A percentile compares a stretch with the other conserved stretches of the same genome.
Conservation (phyloP, 2,113 vertebrate species). For the Ranitomeya variabilis region DNA sequence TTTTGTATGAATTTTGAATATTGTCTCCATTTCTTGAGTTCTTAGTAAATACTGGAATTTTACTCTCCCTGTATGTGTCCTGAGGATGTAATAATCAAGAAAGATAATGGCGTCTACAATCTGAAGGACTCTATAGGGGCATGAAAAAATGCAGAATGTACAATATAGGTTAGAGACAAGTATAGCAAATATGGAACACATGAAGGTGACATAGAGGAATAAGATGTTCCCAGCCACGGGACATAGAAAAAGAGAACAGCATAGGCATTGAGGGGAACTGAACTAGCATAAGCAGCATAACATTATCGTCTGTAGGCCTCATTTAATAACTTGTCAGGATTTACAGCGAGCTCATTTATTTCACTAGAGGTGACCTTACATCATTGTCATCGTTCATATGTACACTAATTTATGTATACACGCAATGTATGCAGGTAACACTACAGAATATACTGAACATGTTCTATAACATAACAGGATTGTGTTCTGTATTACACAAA, state of each 20-base stretch:
- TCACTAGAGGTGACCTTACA: neutral
- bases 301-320: conserved; percentile 3
- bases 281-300: neutral
- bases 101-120: neutral
- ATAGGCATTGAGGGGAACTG: neutral
- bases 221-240: neutral
- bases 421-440: neutral
- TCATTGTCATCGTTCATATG: neutral
- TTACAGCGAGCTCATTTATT: neutral
- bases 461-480: neutral
- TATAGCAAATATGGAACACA: neutral
- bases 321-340: conserved; percentile 17
- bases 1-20: too few relatives aligned
- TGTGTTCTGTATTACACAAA: neutral
- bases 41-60: neutral
- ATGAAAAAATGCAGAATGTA: too few relatives aligned
- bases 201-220: conserved; percentile 20
- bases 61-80: neutral
- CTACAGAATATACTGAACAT: neutral
- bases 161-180: neutral
- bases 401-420: neutral
- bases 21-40: too few relatives aligned
- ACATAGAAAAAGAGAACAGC: neutral
- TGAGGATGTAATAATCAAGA: neutral
- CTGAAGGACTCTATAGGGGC: neutral